These are phyloP conservation scores for Campopleginae sp. DNA, from an alignment of 2,888 invertebrate genomes.

Conservation along the genomic window DNA sequence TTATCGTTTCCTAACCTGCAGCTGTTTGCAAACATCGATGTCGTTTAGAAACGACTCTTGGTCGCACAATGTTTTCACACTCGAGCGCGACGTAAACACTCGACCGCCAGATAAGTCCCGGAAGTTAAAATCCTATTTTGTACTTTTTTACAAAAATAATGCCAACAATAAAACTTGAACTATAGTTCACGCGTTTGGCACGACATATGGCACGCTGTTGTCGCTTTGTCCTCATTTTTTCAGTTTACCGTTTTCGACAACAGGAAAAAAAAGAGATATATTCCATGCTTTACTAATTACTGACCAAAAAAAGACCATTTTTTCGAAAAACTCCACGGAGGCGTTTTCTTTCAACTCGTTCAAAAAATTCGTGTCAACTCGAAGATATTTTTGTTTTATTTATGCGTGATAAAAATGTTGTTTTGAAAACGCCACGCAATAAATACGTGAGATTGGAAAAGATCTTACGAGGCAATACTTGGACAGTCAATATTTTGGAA, in stretches of 20 bases:
- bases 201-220: background rate
- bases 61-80: background rate
- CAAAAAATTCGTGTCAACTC: background rate
- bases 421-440: background rate
- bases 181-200: background rate
- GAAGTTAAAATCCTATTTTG: background rate
- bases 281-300: background rate
- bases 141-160: background rate
- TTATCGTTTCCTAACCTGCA: slow-evolving; percentile 9
- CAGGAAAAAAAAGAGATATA: background rate
- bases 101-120: background rate
- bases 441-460: background rate
- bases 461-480: background rate
- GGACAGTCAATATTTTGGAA: slow-evolving; percentile 12
- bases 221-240: too few species aligned
- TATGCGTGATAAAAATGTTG: background rate
- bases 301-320: background rate
- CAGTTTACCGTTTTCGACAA: too few species aligned
- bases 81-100: background rate
- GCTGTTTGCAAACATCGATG: slow-evolving; percentile 14
- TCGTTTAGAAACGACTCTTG: background rate
- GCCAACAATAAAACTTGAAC: background rate
- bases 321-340: too few species aligned
- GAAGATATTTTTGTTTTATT: background rate
- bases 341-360: too few species aligned